These are phyloP conservation scores for Sinosuthora webbiana DNA, from an alignment of 2,113 vertebrate genomes.

Conservation along the genomic window DNA sequence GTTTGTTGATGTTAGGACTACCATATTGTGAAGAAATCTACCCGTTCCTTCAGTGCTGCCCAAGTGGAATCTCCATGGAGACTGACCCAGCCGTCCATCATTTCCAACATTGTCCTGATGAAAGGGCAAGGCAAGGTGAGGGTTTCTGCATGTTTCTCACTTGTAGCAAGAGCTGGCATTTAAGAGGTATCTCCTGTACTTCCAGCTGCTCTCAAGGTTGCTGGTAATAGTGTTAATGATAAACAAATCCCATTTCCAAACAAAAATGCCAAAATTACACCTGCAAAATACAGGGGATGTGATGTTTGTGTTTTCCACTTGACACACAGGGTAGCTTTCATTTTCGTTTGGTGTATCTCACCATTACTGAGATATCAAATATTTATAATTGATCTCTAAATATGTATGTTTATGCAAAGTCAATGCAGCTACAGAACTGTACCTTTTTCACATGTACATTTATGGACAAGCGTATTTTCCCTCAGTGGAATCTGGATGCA, in stretches of 20 bases:
- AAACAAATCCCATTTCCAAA: neutral
- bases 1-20: conserved; percentile 81
- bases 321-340: neutral
- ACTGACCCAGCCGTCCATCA: conserved; percentile 93
- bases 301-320: fast-evolving
- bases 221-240: neutral
- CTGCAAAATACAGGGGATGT: neutral
- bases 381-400: neutral
- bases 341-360: neutral
- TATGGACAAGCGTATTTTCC: neutral
- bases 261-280: neutral
- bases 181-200: neutral
- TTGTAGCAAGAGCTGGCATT: neutral
- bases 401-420: neutral
- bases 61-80: conserved; percentile 98
- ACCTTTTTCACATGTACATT: neutral
- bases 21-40: conserved; percentile 91
- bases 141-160: neutral
- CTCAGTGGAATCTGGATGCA: neutral
- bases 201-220: neutral
- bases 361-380: neutral
- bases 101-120: conserved; percentile 96
- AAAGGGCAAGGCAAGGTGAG: conserved; percentile 98
- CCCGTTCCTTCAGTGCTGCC: conserved; percentile 90
- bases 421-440: neutral